A percentile compares a stretch with the other conserved stretches of the same genome.
Evolutionary conservation across 2,888 invertebrate genomes (phyloP).

Genomic region (Amblyjoppa fuscipennis): DNA sequence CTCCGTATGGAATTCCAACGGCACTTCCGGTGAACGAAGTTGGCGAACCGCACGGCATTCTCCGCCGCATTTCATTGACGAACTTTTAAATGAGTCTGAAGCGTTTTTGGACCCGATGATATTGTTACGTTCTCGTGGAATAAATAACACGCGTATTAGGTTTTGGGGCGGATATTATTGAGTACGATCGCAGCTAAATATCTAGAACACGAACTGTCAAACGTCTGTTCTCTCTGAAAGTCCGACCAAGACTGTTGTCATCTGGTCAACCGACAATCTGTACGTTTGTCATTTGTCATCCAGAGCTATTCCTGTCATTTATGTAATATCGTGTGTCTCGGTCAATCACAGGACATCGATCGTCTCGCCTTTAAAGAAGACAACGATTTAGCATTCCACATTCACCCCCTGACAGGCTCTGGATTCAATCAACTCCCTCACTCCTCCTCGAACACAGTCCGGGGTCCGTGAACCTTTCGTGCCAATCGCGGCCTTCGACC

Average conservation of each 20-base stretch:
- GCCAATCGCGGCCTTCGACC: constrained; percentile 53
- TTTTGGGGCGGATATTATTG: no score
- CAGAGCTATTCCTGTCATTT: no score
- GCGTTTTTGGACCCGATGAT: not conserved
- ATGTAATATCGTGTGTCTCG: no score
- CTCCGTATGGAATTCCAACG: not conserved
- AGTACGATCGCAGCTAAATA: no score
- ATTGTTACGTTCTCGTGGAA: no score
- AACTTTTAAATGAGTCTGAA: not conserved
- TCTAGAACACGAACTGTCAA: no score
- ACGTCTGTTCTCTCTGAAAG: no score
- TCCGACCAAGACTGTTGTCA: no score
- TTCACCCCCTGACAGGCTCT: not conserved
- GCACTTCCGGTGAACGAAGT: not conserved
- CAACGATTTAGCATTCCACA: not conserved
- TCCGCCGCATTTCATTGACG: not conserved
- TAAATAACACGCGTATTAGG: no score
- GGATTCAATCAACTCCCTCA: constrained; percentile 16
- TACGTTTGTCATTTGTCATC: no score
- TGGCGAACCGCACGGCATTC: not conserved
- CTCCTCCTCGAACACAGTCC: not conserved
- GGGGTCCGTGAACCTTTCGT: constrained; percentile 52
- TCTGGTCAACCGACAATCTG: no score
- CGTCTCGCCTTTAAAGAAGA: not conserved
- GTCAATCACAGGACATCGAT: not conserved